Conservation (phyloP, 1,140 invertebrate species). For the Pararge aegeria region DNA sequence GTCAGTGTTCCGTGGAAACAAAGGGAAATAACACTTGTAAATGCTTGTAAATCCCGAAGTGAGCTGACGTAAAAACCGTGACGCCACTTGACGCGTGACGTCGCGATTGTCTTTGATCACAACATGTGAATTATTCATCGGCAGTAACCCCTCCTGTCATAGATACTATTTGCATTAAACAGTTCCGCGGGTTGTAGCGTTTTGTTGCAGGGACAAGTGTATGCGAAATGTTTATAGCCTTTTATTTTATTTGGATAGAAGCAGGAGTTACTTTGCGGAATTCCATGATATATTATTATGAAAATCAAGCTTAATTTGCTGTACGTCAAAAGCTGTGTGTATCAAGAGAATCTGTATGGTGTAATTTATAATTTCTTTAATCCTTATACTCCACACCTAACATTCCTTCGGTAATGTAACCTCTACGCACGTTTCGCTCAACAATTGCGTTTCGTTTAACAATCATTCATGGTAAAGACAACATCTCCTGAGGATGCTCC, state of each 20-base stretch:
- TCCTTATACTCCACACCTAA: too few species aligned
- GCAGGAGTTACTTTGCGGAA: too few species aligned
- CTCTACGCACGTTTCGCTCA: too few species aligned
- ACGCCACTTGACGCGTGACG: constrained; percentile 41
- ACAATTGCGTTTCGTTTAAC: too few species aligned
- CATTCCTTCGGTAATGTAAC: too few species aligned
- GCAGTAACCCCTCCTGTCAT: constrained; percentile 5
- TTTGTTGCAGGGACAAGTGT: not conserved
- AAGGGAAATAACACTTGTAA: constrained; percentile 36
- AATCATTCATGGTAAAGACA: too few species aligned
- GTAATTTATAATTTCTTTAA: too few species aligned
- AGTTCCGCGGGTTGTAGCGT: not conserved
- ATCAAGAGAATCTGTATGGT: too few species aligned
- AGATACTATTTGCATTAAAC: constrained; percentile 11
- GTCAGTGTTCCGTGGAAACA: constrained; percentile 25
- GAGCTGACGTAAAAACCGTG: constrained; percentile 37
- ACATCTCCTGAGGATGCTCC: too few species aligned
- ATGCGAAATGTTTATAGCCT: not conserved
- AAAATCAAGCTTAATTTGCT: too few species aligned
- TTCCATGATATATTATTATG: too few species aligned
- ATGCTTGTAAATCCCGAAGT: constrained; percentile 30
- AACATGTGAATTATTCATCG: constrained; percentile 62
- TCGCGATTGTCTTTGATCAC: constrained; percentile 68
- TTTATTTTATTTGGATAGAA: not conserved
- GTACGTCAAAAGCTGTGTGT: too few species aligned